Percentiles rank a stretch among this genome's conserved stretches.
phyloP scores from a whole-genome alignment of 2,888 invertebrate genomes.

The Tenodera sinensis region DNA sequence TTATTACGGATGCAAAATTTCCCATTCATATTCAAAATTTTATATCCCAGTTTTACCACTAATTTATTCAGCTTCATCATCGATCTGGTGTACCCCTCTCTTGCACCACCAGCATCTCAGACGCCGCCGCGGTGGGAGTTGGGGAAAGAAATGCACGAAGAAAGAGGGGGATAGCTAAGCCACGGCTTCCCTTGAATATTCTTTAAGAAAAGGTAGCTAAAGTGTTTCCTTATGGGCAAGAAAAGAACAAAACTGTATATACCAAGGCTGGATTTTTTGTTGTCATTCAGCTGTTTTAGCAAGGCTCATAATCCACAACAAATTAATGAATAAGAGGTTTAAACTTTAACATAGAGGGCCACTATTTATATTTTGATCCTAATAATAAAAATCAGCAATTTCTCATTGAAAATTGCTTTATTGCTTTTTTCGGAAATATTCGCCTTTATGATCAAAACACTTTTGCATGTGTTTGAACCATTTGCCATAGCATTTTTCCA shows the following conservation, averaged over 20 bases:
- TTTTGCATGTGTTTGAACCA: too few species aligned
- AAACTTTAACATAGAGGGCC: too few species aligned
- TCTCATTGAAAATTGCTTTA: too few species aligned
- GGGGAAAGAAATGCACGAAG: not conserved
- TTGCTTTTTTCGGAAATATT: too few species aligned
- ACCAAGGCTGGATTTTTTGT: too few species aligned
- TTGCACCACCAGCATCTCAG: not conserved
- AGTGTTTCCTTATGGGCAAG: not conserved
- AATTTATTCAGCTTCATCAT: slow-evolving; percentile 62
- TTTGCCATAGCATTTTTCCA: too few species aligned
- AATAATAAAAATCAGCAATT: too few species aligned
- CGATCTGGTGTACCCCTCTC: slow-evolving; percentile 23
- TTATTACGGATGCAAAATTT: slow-evolving; percentile 83
- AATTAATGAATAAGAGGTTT: too few species aligned
- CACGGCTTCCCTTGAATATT: not conserved
- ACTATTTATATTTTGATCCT: too few species aligned
- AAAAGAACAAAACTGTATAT: not conserved
- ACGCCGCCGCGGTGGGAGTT: not conserved
- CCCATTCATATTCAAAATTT: slow-evolving; percentile 89
- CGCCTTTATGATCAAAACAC: too few species aligned
- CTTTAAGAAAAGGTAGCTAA: not conserved
- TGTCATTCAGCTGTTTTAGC: too few species aligned
- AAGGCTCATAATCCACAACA: too few species aligned
- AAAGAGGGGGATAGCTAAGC: slow-evolving; percentile 4
- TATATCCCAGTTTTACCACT: slow-evolving; percentile 71